Base-by-base conservation (phyloP, 2,888 invertebrate species). In the Metellina segmentata region DNA sequence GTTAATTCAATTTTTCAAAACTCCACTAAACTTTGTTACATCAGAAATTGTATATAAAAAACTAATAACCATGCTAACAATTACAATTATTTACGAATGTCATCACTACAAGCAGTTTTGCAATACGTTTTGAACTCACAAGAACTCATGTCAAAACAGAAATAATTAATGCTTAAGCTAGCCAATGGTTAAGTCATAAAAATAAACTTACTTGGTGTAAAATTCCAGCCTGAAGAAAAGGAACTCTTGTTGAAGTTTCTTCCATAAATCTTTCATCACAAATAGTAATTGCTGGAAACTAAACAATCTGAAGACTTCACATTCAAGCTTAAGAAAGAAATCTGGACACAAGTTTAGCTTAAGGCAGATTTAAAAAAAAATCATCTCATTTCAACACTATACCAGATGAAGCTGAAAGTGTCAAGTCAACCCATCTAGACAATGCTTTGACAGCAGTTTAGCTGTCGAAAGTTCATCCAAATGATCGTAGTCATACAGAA, bases 241-340 rank as follows among this genome's bases (percentile, higher is more conserved):
- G 34, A 61, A 16, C 9, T 61, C 19, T 48, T 11, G 49, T 49
- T 77, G 8, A 49, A 51, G 16, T 16, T 6, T 49, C 49, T 49
- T 7, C 51, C 49, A 49, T 49, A n/a, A 77, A 49, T n/a, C 16
- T 9, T 19, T 19, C 72, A 16, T 19, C 11, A 16, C 72, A n/a
- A 9, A 19, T 72, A 9, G 9, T 9, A 72, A 20, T 34, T 72
- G 9, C 72, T 20, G 16, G 69, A 69, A 72, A 72, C 72, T 72
- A 34, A 34, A 72, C 19, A 72, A 72, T 72, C 72, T 72, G 34
- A 34, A 34, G 34, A 34, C 8, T 75, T 48, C 77, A 74, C 19
- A 79, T 53, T 53, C 79, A 79, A 20, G 79, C 34, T 79, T 79
- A 79, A 52, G 19, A 78, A 78, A 16, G 78, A 77, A 49, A 19